Conservation (phyloP, 2,797 vertebrate species). For the Leucoraja ocellata region DNA sequence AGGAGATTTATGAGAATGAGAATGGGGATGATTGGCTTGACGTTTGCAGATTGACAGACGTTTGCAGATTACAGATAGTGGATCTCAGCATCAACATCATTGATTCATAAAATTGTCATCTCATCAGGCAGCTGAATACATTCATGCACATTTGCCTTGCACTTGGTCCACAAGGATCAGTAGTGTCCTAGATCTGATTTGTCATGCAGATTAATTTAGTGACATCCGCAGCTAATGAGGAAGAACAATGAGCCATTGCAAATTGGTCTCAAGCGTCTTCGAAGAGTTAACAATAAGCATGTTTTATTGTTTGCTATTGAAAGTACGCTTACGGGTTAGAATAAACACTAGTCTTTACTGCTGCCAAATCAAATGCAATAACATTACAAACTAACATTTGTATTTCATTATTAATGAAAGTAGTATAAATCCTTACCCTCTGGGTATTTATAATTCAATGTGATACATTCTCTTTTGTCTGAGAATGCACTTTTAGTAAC, state of each 20-base stretch:
- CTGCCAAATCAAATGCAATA: background rate
- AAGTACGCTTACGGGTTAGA: background rate
- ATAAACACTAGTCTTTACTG: background rate
- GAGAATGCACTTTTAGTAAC: conserved; percentile 83
- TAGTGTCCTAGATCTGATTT: background rate
- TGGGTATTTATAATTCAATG: conserved; percentile 75
- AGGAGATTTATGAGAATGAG: no score
- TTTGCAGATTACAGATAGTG: background rate
- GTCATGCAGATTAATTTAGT: background rate
- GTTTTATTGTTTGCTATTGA: background rate
- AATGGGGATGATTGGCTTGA: no score
- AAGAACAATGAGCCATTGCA: background rate
- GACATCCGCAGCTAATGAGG: background rate
- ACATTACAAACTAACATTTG: background rate
- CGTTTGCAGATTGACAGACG: background rate
- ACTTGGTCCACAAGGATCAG: background rate
- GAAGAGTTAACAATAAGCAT: background rate
- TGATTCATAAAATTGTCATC: background rate
- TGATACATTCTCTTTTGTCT: conserved; percentile 73
- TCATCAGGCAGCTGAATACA: background rate
- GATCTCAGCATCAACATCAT: background rate
- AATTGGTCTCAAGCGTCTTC: background rate
- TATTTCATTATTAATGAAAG: background rate
- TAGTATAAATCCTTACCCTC: conserved; percentile 67
- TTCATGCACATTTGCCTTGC: background rate